phyloP scores from a whole-genome alignment of 2,888 invertebrate genomes.

The Timema cristinae region DNA sequence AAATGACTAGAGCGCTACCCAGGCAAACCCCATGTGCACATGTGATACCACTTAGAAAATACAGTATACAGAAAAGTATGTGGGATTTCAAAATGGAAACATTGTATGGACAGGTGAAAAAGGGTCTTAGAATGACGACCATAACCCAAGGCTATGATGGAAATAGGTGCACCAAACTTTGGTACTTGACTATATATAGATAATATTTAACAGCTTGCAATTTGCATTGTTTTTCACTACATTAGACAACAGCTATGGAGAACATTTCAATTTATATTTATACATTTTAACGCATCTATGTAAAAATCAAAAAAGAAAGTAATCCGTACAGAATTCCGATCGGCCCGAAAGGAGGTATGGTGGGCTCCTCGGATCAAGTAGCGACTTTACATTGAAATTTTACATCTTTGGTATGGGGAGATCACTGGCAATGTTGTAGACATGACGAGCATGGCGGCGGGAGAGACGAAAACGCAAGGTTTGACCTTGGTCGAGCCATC shows the following conservation, averaged over 20 bases:
- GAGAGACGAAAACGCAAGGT: slow-evolving; percentile 23
- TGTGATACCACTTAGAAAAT: slow-evolving; percentile 30
- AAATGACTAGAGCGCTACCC: slow-evolving; percentile 34
- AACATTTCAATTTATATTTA: slow-evolving; percentile 32
- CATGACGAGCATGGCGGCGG: slow-evolving; percentile 29
- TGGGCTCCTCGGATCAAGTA: slow-evolving; percentile 29
- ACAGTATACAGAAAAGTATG: slow-evolving; percentile 25
- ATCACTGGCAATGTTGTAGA: slow-evolving; percentile 34
- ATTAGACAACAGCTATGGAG: slow-evolving; percentile 31
- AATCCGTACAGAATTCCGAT: slow-evolving; percentile 29
- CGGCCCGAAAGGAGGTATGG: slow-evolving; percentile 29
- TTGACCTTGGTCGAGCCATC: slow-evolving; percentile 23
- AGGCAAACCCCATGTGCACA: slow-evolving; percentile 32
- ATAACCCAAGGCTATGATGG: slow-evolving; percentile 26
- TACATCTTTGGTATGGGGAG: slow-evolving; percentile 36
- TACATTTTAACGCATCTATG: slow-evolving; percentile 29
- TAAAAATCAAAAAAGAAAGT: slow-evolving; percentile 30
- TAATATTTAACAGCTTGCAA: slow-evolving; percentile 25
- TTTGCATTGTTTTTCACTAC: slow-evolving; percentile 29
- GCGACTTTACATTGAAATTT: slow-evolving; percentile 28
- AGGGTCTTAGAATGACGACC: slow-evolving; percentile 25
- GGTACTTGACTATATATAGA: slow-evolving; percentile 27
- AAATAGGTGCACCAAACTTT: slow-evolving; percentile 26
- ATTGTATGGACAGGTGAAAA: slow-evolving; percentile 29
- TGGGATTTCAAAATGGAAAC: slow-evolving; percentile 28